phyloP scores from a whole-genome alignment of 2,888 invertebrate species.

The Epiblema foenella region DNA sequence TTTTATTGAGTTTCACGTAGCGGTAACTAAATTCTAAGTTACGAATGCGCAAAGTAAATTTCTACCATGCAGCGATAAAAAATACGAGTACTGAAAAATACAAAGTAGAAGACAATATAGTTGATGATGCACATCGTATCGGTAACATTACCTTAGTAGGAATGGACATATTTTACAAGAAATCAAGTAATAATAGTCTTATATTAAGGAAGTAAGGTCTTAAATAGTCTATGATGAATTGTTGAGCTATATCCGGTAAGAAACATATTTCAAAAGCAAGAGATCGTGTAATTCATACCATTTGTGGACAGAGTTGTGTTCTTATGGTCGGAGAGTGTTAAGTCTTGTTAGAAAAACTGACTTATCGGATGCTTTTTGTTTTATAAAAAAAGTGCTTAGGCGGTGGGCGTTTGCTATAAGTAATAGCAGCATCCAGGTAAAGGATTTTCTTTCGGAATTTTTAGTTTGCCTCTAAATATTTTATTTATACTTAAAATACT shows the following conservation, averaged over 20 bases:
- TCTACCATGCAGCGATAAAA: neutral
- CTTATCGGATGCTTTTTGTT: neutral
- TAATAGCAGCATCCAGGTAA: neutral
- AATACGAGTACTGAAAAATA: neutral
- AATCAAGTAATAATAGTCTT: neutral
- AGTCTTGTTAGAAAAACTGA: neutral
- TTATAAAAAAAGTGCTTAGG: neutral
- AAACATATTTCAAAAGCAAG: conserved; percentile 4
- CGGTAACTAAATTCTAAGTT: neutral
- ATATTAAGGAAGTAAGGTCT: neutral
- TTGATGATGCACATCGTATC: conserved; percentile 4
- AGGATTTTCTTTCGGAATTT: neutral
- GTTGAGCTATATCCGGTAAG: conserved; percentile 1
- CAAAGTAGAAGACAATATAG: conserved; percentile 10
- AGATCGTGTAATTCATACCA: conserved; percentile 22
- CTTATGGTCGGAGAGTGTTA: neutral
- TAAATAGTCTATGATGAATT: neutral
- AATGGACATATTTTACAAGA: neutral
- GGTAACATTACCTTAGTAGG: conserved; percentile 8
- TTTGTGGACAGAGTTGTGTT: conserved; percentile 5
- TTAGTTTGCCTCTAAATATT: no score
- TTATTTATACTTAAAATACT: neutral
- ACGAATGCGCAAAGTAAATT: neutral
- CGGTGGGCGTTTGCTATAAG: neutral
- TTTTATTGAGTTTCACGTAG: neutral